Conservation (phyloP, 2,888 invertebrate species). For the Drosophila meridionalis region DNA sequence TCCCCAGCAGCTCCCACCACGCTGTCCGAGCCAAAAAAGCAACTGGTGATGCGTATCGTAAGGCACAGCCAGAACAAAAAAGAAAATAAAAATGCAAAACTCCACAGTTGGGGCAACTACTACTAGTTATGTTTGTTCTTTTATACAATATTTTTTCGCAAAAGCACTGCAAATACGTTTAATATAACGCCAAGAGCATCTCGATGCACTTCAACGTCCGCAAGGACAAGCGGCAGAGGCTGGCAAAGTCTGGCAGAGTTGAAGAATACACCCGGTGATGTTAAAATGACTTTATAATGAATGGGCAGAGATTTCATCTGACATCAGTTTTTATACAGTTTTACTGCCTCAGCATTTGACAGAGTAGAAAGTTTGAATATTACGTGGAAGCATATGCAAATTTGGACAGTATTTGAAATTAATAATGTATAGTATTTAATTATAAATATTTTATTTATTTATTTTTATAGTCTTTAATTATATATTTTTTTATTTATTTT, state of each 20-base stretch:
- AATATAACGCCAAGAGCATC: constrained; percentile 10
- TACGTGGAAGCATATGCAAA: background rate
- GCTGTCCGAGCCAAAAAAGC: constrained; percentile 45
- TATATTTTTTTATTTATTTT: no score
- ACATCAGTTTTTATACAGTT: background rate
- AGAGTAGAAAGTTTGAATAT: background rate
- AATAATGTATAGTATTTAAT: background rate
- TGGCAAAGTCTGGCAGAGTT: background rate
- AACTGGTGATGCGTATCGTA: constrained; percentile 62
- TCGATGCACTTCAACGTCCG: background rate
- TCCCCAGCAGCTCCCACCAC: background rate
- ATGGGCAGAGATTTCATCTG: background rate
- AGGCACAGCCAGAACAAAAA: constrained; percentile 23
- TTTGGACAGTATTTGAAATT: background rate
- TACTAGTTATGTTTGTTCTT: constrained; percentile 2
- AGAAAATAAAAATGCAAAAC: constrained; percentile 1
- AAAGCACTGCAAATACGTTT: constrained; percentile 37
- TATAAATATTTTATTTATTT: background rate
- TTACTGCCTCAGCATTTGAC: background rate
- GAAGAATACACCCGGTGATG: no score
- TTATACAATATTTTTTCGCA: constrained; percentile 2
- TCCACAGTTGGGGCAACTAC: constrained; percentile 3
- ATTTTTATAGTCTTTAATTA: background rate
- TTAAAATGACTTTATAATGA: background rate
- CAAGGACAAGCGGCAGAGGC: background rate